Evolutionary conservation across 2,888 invertebrate species (phyloP).

Genomic region (Plagodis dolabraria): DNA sequence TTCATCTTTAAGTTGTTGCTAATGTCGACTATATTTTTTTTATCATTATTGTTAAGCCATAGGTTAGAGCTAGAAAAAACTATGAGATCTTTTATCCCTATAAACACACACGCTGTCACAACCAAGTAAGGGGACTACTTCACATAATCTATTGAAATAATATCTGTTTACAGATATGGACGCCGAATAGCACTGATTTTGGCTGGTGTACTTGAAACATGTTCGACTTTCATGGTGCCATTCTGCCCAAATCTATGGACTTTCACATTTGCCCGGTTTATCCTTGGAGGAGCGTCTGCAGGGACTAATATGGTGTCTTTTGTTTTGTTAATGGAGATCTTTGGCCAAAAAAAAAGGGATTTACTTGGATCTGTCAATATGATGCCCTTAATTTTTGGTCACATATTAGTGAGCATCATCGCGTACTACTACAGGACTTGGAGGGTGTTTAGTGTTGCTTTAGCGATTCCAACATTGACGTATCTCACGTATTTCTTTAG

Average conservation of each 20-base stretch:
- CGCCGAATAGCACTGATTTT: constrained; percentile 87
- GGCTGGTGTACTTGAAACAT: constrained; percentile 86
- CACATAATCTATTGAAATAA: neutral
- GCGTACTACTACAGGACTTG: constrained; percentile 86
- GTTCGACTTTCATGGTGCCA: constrained; percentile 86
- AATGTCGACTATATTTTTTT: too few species aligned
- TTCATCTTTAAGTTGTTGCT: too few species aligned
- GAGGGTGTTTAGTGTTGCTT: constrained; percentile 84
- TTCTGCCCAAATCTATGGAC: constrained; percentile 81
- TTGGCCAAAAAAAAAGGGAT: constrained; percentile 76
- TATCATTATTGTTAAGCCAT: too few species aligned
- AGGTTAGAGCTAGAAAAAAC: too few species aligned
- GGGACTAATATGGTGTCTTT: constrained; percentile 90
- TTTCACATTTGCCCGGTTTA: constrained; percentile 86
- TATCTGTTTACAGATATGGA: constrained; percentile 84
- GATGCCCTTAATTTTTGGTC: constrained; percentile 86
- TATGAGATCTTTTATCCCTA: too few species aligned
- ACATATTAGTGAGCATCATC: constrained; percentile 83
- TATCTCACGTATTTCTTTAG: constrained; percentile 86
- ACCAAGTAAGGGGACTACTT: too few species aligned
- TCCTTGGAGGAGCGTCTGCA: constrained; percentile 88
- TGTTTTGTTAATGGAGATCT: constrained; percentile 85
- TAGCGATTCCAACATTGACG: constrained; percentile 83
- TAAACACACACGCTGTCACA: too few species aligned
- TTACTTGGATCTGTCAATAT: constrained; percentile 79